Base-by-base conservation (phyloP, 1,140 invertebrate genomes). In the Zaprionus nigranus region DNA sequence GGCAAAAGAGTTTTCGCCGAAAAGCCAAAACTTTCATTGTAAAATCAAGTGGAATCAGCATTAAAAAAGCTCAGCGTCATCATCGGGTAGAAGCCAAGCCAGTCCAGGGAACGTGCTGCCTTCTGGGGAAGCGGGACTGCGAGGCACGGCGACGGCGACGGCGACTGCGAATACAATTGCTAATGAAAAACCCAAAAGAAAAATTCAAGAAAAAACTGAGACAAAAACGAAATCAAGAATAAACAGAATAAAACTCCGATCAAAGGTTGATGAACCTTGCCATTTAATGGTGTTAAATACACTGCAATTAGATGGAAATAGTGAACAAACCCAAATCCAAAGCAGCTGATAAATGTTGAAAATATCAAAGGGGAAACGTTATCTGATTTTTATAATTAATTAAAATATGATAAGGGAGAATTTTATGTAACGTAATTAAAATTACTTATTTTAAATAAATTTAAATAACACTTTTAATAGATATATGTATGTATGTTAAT, bases 21-120 rank as follows among this genome's bases (percentile, higher is more conserved):
- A 84, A 67, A 69, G 70, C 36, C 49, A 46, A 28, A 73, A 87
- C 83, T 87, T 87, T 87, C 84, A 84, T 87, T 81, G 74, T 58
- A 67, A 20, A 88, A 79, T 87, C 57, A 62, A 54, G 68, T 73
- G 30, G 49, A 69, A 66, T 88, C 84, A 88, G 84, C 84, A 79
- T 17, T 76, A 74, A 46, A 46, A 75, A 74, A 60, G 51, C 26
- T 61, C 72, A 43, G 34, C 63, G 78, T 75, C 81, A 87, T 87
- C 84, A 87, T n/a, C 53, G 59, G 34, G 59, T 28, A 17, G 63
- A 61, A 82, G 61, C 54, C 40, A 46, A 17, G n/a, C 5, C n/a
- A 51, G 57, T 0, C 5, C n/a, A 51, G 61, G 65, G 73, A 85
- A 62, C 67, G 75, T 51, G 57, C 53, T 82, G 60, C 60, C 78